phyloP scores from a whole-genome alignment of 1,140 invertebrate genomes.

The Magallana ariakensis region DNA sequence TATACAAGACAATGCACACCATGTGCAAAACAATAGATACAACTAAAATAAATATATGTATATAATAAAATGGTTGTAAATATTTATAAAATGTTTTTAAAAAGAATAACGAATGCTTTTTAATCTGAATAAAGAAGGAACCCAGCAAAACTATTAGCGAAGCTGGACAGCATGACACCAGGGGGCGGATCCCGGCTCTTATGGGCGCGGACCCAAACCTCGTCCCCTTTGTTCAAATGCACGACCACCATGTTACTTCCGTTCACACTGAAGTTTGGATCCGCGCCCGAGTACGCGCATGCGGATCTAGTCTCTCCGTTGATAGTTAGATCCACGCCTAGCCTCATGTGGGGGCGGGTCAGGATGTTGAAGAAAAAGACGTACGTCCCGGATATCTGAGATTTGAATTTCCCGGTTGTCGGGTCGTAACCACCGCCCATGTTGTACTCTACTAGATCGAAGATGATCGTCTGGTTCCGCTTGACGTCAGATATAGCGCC shows the following conservation, averaged over 20 bases:
- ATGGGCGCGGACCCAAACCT: slow-evolving; percentile 16
- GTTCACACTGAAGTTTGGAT: slow-evolving; percentile 16
- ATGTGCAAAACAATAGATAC: too few relatives aligned
- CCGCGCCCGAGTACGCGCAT: neutral
- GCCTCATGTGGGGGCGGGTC: neutral
- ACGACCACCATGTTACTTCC: slow-evolving; percentile 20
- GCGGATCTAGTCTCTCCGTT: slow-evolving; percentile 1
- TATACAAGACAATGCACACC: too few relatives aligned
- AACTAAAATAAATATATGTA: too few relatives aligned
- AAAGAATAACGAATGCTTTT: too few relatives aligned
- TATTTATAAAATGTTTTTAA: too few relatives aligned
- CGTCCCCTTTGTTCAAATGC: slow-evolving; percentile 23
- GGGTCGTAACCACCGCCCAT: neutral
- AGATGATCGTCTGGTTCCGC: slow-evolving; percentile 1
- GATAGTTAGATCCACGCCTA: slow-evolving; percentile 16
- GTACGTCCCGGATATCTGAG: neutral
- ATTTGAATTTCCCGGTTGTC: slow-evolving; percentile 10
- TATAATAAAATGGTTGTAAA: too few relatives aligned
- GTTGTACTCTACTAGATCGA: slow-evolving; percentile 6
- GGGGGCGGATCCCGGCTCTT: slow-evolving; percentile 13
- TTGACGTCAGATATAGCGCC: neutral
- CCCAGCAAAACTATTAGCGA: slow-evolving; percentile 13
- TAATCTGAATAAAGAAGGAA: neutral
- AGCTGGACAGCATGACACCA: slow-evolving; percentile 14
- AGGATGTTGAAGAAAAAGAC: slow-evolving; percentile 24